Evolutionary conservation across 2,113 vertebrate genomes (phyloP), one percentile per base, ranked within the genome.

Genomic region (Eonycteris spelaea): DNA sequence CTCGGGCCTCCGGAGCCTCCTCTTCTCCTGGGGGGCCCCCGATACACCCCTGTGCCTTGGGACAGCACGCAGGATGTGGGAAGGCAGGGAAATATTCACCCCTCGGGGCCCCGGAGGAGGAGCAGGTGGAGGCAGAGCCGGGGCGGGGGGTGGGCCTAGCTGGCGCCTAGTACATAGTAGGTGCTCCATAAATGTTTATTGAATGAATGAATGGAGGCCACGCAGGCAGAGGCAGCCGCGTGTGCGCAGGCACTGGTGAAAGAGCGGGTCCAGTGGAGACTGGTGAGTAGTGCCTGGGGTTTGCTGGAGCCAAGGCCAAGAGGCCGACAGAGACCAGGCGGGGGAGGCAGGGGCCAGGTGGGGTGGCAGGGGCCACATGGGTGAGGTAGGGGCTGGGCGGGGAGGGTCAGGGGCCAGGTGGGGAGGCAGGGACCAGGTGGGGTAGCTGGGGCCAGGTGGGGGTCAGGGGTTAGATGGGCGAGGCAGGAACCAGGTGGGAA

Each of bases 161-260:
- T 79, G 19, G 97, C 21, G 97, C 97, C 97, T 98, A 97, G 97
- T 84, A 96, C 97, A 98, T 97, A 98, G 97, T 98, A 98, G 97
- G 97, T 98, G 97, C 96, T 98, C 97, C 97, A 97, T 98, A 98
- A 98, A 98, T 98, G 97, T 98, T 98, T 98, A 98, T 98, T 98
- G 97, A 98, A 97, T 98, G 97, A 97, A 98, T 97, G 97, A 98
- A 97, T 97, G 97, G 97, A 97, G 97, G 94, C 97, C 97, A 67
- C 90, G 97, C 97, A 96, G 97, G 97, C 97, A 95, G 97, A 97
- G 97, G 97, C 95, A 94, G 97, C 96, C n/a, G 90, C 45, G 94
- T 48, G 85, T 92, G 95, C 75, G 79, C 97, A 97, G 97, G 97
- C 97, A 78, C 95, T 95, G 97, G 96, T 91, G 68, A 95, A 95